phyloP scores from a whole-genome alignment of 2,797 vertebrate species.

The Hapalemur alaotrensis region DNA sequence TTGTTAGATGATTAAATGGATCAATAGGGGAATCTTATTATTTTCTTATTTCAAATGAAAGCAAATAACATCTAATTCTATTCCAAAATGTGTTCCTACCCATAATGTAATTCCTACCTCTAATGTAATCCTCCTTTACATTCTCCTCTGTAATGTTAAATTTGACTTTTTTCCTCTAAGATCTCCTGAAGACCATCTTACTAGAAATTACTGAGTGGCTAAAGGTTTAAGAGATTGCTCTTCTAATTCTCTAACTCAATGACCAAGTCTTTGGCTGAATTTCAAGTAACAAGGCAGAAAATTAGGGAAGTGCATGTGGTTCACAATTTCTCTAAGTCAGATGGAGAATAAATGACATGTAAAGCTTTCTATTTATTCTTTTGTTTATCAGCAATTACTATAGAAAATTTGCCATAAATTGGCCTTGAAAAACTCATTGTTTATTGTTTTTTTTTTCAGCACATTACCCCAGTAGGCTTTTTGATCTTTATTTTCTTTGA shows the following conservation, averaged over 20 bases:
- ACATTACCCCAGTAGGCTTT: conserved; percentile 10
- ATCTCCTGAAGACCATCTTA: conserved; percentile 1
- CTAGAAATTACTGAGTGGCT: conserved; percentile 55
- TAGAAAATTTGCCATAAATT: neutral
- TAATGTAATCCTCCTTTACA: conserved; percentile 32
- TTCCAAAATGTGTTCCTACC: neutral
- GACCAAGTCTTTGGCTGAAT: conserved; percentile 55
- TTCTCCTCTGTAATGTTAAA: conserved; percentile 42
- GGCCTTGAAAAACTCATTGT: conserved; percentile 41
- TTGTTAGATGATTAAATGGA: neutral
- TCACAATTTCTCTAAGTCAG: conserved; percentile 50
- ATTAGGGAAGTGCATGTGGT: neutral
- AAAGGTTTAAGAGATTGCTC: conserved; percentile 54
- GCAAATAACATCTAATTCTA: neutral
- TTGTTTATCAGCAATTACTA: conserved; percentile 1
- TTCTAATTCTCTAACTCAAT: neutral
- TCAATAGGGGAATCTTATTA: neutral
- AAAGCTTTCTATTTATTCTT: conserved; percentile 16
- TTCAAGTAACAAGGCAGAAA: conserved; percentile 44
- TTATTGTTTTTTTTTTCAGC: neutral
- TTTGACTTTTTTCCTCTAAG: conserved; percentile 28
- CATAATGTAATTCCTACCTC: neutral
- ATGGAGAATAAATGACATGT: conserved; percentile 31
- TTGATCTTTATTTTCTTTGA: conserved; percentile 63
- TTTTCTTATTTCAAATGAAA: conserved; percentile 36